Conservation (phyloP, 2,113 vertebrate genomes). For the Clarias batrachus region DNA sequence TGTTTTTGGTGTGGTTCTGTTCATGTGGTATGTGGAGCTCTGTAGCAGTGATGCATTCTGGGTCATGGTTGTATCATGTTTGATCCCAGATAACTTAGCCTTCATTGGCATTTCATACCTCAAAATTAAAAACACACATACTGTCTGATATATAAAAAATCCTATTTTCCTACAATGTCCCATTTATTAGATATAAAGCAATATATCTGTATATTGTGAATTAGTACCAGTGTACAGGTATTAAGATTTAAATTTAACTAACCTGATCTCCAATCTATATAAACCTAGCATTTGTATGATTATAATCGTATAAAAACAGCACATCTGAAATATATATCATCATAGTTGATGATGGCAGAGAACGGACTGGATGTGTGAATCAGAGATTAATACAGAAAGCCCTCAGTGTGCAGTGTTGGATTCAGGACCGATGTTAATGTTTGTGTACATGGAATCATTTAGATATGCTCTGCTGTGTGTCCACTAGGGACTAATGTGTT, state of each 20-base stretch:
- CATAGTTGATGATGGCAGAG: background rate
- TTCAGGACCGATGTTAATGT: background rate
- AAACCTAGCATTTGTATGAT: constrained; percentile 16
- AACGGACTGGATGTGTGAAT: background rate
- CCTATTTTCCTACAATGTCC: constrained; percentile 17
- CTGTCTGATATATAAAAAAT: constrained; percentile 6
- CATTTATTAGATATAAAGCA: background rate
- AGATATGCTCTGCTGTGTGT: background rate
- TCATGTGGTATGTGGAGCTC: constrained; percentile 61
- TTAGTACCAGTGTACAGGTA: constrained; percentile 18
- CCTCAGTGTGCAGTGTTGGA: background rate
- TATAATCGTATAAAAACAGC: background rate
- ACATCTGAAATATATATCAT: background rate
- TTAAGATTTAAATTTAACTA: constrained; percentile 13
- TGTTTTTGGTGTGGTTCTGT: constrained; percentile 50
- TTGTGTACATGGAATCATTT: background rate
- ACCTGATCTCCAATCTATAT: background rate
- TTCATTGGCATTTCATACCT: background rate
- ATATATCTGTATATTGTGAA: constrained; percentile 28
- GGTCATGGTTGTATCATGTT: constrained; percentile 42
- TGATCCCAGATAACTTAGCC: constrained; percentile 16
- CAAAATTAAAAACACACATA: background rate
- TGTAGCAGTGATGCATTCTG: constrained; percentile 55
- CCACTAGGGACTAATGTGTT: background rate
- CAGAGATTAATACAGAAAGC: background rate